Conservation (phyloP, 1,140 invertebrate genomes). For the Achroia grisella region DNA sequence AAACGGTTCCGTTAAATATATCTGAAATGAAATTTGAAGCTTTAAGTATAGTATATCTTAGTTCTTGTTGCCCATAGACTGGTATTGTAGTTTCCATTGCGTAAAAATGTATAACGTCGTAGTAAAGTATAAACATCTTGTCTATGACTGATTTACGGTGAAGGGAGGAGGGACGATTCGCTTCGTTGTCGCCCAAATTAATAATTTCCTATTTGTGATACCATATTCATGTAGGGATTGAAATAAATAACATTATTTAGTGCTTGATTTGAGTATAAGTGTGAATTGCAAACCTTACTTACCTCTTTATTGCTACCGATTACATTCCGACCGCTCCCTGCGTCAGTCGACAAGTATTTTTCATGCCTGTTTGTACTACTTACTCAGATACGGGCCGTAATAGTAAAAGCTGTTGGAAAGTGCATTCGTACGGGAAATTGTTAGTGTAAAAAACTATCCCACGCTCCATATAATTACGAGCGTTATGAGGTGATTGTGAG, state of each 20-base stretch:
- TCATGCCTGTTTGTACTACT: constrained; percentile 69
- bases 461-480: constrained; percentile 50
- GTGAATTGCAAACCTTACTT: constrained; percentile 28
- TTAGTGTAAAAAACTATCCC: constrained; percentile 65
- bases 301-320: constrained; percentile 29
- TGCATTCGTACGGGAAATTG: constrained; percentile 62
- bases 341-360: constrained; percentile 67
- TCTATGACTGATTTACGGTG: constrained; percentile 60
- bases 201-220: constrained; percentile 49
- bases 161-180: constrained; percentile 68
- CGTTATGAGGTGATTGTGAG: constrained; percentile 39
- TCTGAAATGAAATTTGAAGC: no score
- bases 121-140: constrained; percentile 1
- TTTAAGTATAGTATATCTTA: no score
- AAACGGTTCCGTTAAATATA: no score
- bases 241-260: constrained; percentile 45
- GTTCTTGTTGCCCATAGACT: no score
- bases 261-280: constrained; percentile 31
- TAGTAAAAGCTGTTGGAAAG: constrained; percentile 73
- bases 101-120: no score
- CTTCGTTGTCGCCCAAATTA: constrained; percentile 63
- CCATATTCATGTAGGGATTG: constrained; percentile 40
- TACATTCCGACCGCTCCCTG: constrained; percentile 66
- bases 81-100: no score
- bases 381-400: constrained; percentile 62